Evolutionary conservation across 2,113 vertebrate species (phyloP).

Genomic region (Oophaga pumilio): DNA sequence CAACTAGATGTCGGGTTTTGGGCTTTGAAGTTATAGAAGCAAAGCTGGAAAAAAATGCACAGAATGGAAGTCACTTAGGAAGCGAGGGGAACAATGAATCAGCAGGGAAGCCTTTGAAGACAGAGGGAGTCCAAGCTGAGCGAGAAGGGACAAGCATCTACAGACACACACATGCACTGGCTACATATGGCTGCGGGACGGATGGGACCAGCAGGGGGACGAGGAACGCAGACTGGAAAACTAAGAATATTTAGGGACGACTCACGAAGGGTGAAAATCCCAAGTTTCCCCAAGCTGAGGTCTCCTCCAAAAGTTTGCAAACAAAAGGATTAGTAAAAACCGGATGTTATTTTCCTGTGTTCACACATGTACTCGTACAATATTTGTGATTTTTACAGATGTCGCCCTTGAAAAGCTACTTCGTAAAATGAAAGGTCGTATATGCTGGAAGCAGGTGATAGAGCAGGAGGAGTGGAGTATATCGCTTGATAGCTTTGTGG

Average conservation of each 20-base stretch:
- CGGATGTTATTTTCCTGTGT: too few relatives aligned
- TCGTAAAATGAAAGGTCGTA: not conserved
- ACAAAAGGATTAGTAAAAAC: too few relatives aligned
- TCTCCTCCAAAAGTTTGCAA: too few relatives aligned
- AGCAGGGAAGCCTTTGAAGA: conserved; percentile 4
- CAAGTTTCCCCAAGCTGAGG: not conserved
- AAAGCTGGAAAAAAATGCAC: not conserved
- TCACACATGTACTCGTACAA: not conserved
- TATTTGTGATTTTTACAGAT: not conserved
- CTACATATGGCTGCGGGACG: not conserved
- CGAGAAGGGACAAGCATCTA: not conserved
- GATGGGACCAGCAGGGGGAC: not conserved
- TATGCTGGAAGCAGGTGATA: too few relatives aligned
- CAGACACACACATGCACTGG: not conserved
- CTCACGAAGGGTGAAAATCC: not conserved
- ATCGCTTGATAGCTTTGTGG: too few relatives aligned
- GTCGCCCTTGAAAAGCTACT: not conserved
- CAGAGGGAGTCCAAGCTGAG: not conserved
- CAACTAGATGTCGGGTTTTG: not conserved
- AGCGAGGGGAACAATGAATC: conserved; percentile 16
- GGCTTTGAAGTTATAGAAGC: not conserved
- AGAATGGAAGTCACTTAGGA: conserved; percentile 7
- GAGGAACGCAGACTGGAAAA: not conserved
- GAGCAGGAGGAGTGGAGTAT: too few relatives aligned
- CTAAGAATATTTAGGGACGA: not conserved